Evolutionary conservation across 2,888 invertebrate species (phyloP), one percentile per base, ranked within the genome.

Genomic region (Eumerus sabulonum): DNA sequence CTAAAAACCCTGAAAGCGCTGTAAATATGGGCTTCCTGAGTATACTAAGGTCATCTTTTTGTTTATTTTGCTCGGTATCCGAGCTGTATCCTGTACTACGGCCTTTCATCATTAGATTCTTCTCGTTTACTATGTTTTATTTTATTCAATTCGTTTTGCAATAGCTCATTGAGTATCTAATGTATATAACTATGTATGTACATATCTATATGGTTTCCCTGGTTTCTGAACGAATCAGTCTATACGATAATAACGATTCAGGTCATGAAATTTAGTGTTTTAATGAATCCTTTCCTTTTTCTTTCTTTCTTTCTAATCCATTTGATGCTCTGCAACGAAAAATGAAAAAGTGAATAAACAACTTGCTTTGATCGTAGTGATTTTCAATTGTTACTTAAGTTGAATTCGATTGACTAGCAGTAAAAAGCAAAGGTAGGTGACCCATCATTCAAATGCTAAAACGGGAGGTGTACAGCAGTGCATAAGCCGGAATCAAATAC

Each of bases 1-100:
- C 93, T 67, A 91, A 90, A 85, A 95, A 91, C 56, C 93, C 93
- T 82, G 92, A 92, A 63, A 93, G 89, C 87, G 92, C 94, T 67
- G 92, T 93, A 73, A 90, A 90, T 84, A 95, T 91, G 14, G 95
- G 94, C 86, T 92, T 93, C 83, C 92, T 90, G 42, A 92, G 88
- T 76, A 92, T 84, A 84, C 92, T 90, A 85, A 91, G 90, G 85
- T 92, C 92, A 82, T 89, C 86, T 48, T 90, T 90, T 82, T 83
- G 84, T 87, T 88, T 85, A 82, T 85, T 85, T 88, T 89, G 83
- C 84, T 88, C 82, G 81, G 83, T 87, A 89, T 90, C 84, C 9
- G 84, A 84, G 70, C 83, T 83, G 14, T 84, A 83, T 5, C 83
- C 84, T 44, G 83, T 82, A 14, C 45, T 82, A 9, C 83, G 82